These are phyloP conservation scores for Zoanthus solanderi DNA, from an alignment of 92 coral and sea anemone genomes.

Conservation along the genomic window DNA sequence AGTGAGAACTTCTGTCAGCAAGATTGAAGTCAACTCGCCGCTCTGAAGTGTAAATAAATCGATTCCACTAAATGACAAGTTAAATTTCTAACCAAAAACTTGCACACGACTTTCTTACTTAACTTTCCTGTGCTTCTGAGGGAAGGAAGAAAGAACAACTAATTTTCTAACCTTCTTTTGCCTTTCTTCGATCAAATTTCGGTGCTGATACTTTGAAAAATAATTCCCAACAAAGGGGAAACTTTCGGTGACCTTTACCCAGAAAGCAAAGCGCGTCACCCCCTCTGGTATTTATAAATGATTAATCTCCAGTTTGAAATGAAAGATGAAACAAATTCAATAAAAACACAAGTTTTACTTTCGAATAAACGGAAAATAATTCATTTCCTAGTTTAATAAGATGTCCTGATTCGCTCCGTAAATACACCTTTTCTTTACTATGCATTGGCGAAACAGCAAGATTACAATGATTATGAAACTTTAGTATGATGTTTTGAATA, in stretches of 20 bases:
- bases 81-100: slow-evolving; percentile 44
- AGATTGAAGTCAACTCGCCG: slow-evolving; percentile 77
- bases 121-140: slow-evolving; percentile 53
- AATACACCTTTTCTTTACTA: not conserved
- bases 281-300: slow-evolving; percentile 72
- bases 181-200: slow-evolving; percentile 75
- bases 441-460: not conserved
- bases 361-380: slow-evolving; percentile 24
- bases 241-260: slow-evolving; percentile 88
- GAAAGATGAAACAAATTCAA: slow-evolving; percentile 34
- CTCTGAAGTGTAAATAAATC: slow-evolving; percentile 53
- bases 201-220: slow-evolving; percentile 73
- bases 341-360: slow-evolving; percentile 29
- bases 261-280: slow-evolving; percentile 87
- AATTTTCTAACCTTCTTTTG: slow-evolving; percentile 73
- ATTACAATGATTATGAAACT: slow-evolving; percentile 3
- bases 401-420: not conserved
- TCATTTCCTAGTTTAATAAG: slow-evolving; percentile 2
- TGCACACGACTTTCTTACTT: slow-evolving; percentile 28
- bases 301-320: slow-evolving; percentile 48
- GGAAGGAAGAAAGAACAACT: slow-evolving; percentile 51
- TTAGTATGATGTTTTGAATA: slow-evolving; percentile 37
- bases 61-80: slow-evolving; percentile 22
- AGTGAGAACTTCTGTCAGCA: slow-evolving; percentile 86
- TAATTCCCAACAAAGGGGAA: slow-evolving; percentile 80